Conservation (phyloP, 2,113 vertebrate genomes). For the Triplophysa tibetana region DNA sequence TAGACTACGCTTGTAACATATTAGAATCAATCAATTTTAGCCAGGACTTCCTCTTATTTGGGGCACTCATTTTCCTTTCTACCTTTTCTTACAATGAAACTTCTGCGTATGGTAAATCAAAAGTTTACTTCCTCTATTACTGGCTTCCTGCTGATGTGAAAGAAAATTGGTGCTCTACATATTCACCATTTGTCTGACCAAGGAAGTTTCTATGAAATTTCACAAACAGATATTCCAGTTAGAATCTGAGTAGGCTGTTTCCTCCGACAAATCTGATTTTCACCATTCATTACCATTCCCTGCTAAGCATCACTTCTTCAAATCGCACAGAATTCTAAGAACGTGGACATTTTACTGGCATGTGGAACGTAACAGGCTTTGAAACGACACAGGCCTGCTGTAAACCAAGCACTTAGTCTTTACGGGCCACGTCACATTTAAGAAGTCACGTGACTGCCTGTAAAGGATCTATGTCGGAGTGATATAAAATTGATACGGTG, state of each 20-base stretch:
- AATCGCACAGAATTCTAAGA: slow-evolving; percentile 7
- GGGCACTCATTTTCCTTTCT: not conserved
- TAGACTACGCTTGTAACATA: not conserved
- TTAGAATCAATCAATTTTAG: slow-evolving; percentile 6
- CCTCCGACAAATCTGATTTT: not conserved
- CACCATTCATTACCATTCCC: slow-evolving; percentile 11
- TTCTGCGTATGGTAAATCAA: slow-evolving; percentile 16
- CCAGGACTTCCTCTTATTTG: not conserved
- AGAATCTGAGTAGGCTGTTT: not conserved
- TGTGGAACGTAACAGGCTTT: not conserved
- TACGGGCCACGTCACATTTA: slow-evolving; percentile 36
- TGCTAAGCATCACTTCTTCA: not conserved
- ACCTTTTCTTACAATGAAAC: not conserved
- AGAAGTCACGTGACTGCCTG: slow-evolving; percentile 51
- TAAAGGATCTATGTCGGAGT: slow-evolving; percentile 40
- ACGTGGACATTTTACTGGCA: slow-evolving; percentile 16
- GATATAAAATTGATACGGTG: slow-evolving; percentile 52
- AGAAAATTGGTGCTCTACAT: slow-evolving; percentile 8
- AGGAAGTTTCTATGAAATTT: slow-evolving; percentile 14
- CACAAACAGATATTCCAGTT: not conserved
- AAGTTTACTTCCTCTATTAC: not conserved
- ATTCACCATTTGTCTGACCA: not conserved
- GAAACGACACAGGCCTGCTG: not conserved
- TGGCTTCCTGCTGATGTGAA: slow-evolving; percentile 35
- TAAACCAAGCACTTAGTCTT: slow-evolving; percentile 6